Percentiles rank a stretch among this genome's conserved stretches.
phyloP scores from a whole-genome alignment of 1,140 invertebrate species.

The Camponotus vicinus region DNA sequence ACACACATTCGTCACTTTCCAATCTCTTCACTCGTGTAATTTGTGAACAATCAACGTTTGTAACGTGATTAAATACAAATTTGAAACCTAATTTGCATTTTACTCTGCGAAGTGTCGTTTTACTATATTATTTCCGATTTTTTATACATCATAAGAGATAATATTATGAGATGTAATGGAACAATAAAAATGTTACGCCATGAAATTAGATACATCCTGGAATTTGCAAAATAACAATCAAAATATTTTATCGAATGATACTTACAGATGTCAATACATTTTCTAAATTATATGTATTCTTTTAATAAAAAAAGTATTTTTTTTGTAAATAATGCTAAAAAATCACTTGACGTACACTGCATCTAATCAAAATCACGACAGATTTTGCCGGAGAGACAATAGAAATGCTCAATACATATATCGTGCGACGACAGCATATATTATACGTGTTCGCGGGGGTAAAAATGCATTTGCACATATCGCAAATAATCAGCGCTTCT shows the following conservation, averaged over 20 bases:
- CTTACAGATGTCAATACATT: too few species aligned
- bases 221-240: not conserved
- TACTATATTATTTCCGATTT: not conserved
- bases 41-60: conserved; percentile 27
- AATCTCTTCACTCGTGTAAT: conserved; percentile 16
- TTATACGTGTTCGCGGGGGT: not conserved
- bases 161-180: not conserved
- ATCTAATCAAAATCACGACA: too few species aligned
- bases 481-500: not conserved
- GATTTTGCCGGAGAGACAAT: not conserved
- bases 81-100: conserved; percentile 6
- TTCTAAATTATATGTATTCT: not conserved
- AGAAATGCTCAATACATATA: not conserved
- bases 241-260: not conserved
- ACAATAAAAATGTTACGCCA: not conserved
- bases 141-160: not conserved
- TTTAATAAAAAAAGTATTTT: too few species aligned
- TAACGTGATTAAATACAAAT: conserved; percentile 21
- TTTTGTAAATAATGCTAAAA: not conserved
- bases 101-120: not conserved
- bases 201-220: not conserved
- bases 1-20: conserved; percentile 50
- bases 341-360: not conserved
- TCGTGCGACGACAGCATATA: not conserved
- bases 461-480: not conserved